These are phyloP conservation scores for Phocoena phocoena DNA, from an alignment of 2,113 vertebrate species.

Conservation along the genomic window DNA sequence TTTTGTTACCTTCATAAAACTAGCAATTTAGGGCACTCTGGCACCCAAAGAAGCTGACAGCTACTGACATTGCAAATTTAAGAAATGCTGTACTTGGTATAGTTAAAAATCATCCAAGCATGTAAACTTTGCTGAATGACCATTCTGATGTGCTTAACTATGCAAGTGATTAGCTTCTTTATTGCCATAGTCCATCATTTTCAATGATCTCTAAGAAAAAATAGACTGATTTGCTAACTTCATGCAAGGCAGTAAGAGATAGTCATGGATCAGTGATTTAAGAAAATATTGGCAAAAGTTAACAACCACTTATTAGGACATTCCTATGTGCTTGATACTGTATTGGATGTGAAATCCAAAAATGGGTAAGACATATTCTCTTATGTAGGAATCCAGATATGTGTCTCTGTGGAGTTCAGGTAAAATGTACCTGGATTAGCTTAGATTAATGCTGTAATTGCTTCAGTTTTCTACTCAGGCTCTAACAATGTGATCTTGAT, in stretches of 20 bases:
- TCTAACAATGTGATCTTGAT: background rate
- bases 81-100: background rate
- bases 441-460: background rate
- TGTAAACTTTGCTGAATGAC: background rate
- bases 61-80: background rate
- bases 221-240: background rate
- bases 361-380: background rate
- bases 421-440: background rate
- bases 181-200: background rate
- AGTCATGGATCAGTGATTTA: background rate
- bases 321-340: background rate
- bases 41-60: conserved; percentile 22
- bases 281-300: background rate
- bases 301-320: background rate
- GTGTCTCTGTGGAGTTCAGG: background rate
- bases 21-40: conserved; percentile 25
- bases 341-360: background rate
- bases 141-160: background rate
- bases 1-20: conserved; percentile 54
- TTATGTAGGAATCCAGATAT: background rate
- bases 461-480: background rate
- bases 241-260: background rate
- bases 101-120: conserved; percentile 44
- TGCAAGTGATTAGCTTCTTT: background rate
- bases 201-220: background rate